phyloP scores from a whole-genome alignment of 2,888 invertebrate genomes.

The Pterostichus niger region DNA sequence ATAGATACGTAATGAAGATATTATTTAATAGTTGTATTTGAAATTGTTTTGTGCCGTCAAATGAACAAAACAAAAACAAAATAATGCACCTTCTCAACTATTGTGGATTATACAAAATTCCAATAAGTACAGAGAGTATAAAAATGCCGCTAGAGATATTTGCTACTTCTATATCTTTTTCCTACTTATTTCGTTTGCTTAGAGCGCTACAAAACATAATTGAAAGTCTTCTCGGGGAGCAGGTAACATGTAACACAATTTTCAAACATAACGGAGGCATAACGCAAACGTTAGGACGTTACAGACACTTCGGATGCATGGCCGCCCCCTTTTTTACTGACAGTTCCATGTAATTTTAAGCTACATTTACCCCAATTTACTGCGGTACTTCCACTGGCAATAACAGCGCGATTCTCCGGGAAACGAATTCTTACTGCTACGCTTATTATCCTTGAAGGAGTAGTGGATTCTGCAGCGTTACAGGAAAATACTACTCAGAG shows the following conservation, averaged over 20 bases:
- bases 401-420: conserved; percentile 52
- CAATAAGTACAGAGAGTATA: too few relatives aligned
- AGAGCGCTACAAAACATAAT: conserved; percentile 36
- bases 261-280: conserved; percentile 35
- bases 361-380: conserved; percentile 67
- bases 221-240: conserved; percentile 7
- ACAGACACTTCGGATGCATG: conserved; percentile 38
- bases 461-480: conserved; percentile 7
- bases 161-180: not conserved
- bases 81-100: too few relatives aligned
- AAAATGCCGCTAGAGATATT: too few relatives aligned
- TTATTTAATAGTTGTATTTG: too few relatives aligned
- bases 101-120: too few relatives aligned
- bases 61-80: too few relatives aligned
- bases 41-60: too few relatives aligned
- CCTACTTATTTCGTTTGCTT: conserved; percentile 6
- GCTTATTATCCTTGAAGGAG: conserved; percentile 43
- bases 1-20: too few relatives aligned
- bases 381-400: conserved; percentile 59
- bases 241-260: conserved; percentile 41
- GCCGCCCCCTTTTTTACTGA: conserved; percentile 59
- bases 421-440: conserved; percentile 55
- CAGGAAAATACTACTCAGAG: not conserved
- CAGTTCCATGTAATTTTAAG: conserved; percentile 66
- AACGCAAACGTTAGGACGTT: conserved; percentile 17